Evolutionary conservation across 2,888 invertebrate genomes (phyloP), one percentile per base, ranked within the genome.

Genomic region (Dynastes tityus): DNA sequence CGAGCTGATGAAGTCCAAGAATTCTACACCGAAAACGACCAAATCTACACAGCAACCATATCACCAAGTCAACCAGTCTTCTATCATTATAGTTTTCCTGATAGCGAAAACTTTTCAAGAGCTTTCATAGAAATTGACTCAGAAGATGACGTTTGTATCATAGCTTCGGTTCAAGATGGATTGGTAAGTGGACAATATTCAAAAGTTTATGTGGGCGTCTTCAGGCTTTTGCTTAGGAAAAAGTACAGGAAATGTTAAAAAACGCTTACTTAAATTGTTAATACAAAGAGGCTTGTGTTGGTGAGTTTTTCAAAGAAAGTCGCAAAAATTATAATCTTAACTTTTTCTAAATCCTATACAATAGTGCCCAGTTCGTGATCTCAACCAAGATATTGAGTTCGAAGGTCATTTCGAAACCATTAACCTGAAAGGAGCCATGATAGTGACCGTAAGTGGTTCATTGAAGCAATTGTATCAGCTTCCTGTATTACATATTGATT

Each of bases 331-430:
- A 37, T 37, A 37, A 37, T 37, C 32, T 37, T 37, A 1, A 37
- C 5, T 37, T 37, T 37, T 37, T 37, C 5, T 45, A 45, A 45
- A 11, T 45, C 11, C 8, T 45, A 45, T 45, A 45, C 2, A 45
- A 73, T 86, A 96, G 96, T 96, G 96, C 86, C 96, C 96, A 9
- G 95, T 96, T 1, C 94, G 94, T 85, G 96, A 96, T 87, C 91
- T 94, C 79, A 95, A 95, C 82, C 90, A 92, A 78, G 95, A 95
- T 83, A 93, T 96, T 9, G 90, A 94, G 78, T 96, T 93, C 83
- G 92, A 93, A 79, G 96, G 96, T 0, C 92, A 92, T 81, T 93
- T 92, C 87, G 92, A 96, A 84, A 96, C 96, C 0, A 93, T 96
- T 89, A 94, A 93, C 4, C 91, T 90, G 71, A 91, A 93, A 83